Base-by-base conservation (phyloP, 2,888 invertebrate genomes). In the Didymodactylos carnosus region DNA sequence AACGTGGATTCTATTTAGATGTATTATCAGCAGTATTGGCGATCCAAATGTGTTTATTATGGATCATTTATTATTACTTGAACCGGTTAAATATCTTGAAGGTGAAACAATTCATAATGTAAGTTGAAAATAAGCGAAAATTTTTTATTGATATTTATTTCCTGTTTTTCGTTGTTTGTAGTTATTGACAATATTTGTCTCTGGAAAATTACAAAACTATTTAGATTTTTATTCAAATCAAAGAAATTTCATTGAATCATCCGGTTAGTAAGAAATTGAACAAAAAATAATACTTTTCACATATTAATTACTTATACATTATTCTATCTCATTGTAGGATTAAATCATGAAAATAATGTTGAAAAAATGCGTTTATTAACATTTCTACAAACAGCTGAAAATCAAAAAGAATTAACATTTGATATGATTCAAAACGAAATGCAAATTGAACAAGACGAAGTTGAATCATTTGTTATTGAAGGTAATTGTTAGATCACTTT, bases 311-410 rank as follows among this genome's bases (percentile, higher is more conserved):
- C 51, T 39, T 73, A 25, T 35, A 75, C n/a, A n/a, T n/a, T n/a
- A n/a, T n/a, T n/a, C n/a, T n/a, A n/a, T n/a, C n/a, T n/a, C n/a
- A n/a, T n/a, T 39, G 16, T 76, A 82, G 84, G 93, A 69, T 84
- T 95, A 71, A 91, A 91, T 80, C 94, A 95, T 82, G 92, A 94
- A 79, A 90, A 92, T 80, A 94, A 94, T 81, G 87, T 94, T 84
- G 91, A 92, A 81, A 98, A 98, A 84, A 97, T 98, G 93, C 88
- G 95, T 77, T 86, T 97, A 79, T 83, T 98, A 73, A 92, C 95
- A 0, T 93, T 98, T 82, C 95, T 98, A 92, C 94, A 94, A 82
- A 87, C 98, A 85, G 94, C 95, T 6, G 97, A 98, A 83, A 89
- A 88, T 73, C 89, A 89, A 81, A 89, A 91, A 35, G 94, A 95